Evolutionary conservation across 2,113 vertebrate genomes (phyloP), one percentile per base, ranked within the genome.

Genomic region (Smithornis capensis): DNA sequence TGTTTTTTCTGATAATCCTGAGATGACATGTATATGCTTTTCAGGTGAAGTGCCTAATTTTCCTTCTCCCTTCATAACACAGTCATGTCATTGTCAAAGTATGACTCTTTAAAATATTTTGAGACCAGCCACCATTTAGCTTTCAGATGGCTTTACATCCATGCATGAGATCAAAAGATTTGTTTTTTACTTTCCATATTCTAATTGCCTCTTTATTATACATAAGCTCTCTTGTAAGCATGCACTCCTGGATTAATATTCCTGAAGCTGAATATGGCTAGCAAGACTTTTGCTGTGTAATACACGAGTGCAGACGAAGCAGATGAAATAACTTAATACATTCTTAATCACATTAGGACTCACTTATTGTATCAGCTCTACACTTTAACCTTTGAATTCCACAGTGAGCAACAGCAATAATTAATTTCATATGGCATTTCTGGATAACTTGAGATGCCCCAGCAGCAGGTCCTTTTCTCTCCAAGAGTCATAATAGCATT

Each of bases 331-430:
- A 70, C n/a, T 74, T 95, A 42, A 73, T 84, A 82, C 47, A 73
- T 76, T 89, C 69, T 68, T 93, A 94, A 77, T 93, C n/a, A 74
- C 37, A 65, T 71, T 70, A 87, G 28, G 78, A 73, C 57, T 92
- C 37, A 23, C 16, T 87, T 64, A 49, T 59, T 69, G 28, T 90
- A 94, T 84, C 53, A 35, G 14, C 22, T 75, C 19, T 73, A 40
- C 35, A 63, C 68, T 82, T 91, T 89, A 92, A 95, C 42, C 29
- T 80, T 90, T 89, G 65, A 81, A 78, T 93, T 77, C 55, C 56
- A 64, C n/a, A 62, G 60, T 42, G 35, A 64, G 47, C 24, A 76
- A 25, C 31, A 89, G 47, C 69, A 91, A 76, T 79, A 75, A 89
- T 91, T 71, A 83, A 70, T 88, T 47, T 86, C n/a, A 49, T 53